phyloP scores from a whole-genome alignment of 2,113 vertebrate genomes.

The Brachyhypopomus occidentalis region DNA sequence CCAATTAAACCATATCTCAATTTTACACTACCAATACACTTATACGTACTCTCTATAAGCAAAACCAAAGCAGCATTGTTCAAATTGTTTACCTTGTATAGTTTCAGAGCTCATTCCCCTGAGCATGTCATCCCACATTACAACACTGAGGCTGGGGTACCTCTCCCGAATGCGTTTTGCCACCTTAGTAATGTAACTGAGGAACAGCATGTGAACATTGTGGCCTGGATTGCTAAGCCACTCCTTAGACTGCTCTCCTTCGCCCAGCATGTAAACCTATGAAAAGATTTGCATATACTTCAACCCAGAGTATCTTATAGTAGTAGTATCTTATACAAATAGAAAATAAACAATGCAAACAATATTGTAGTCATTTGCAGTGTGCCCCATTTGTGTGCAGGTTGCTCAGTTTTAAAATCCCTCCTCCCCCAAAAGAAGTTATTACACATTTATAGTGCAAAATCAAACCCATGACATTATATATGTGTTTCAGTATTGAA shows the following conservation, averaged over 20 bases:
- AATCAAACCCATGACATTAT: neutral
- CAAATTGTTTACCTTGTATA: constrained; percentile 76
- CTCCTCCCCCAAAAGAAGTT: neutral
- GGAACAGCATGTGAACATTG: constrained; percentile 80
- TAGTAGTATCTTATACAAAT: neutral
- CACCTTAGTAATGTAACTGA: constrained; percentile 84
- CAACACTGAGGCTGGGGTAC: constrained; percentile 75
- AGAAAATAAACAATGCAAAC: neutral
- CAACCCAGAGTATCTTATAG: neutral
- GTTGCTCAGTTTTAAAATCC: no score
- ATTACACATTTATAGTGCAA: neutral
- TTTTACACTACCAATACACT: neutral
- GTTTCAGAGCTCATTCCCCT: constrained; percentile 78
- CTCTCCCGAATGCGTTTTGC: constrained; percentile 71
- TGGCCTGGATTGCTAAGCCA: constrained; percentile 77
- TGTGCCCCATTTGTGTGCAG: neutral
- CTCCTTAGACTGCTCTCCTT: constrained; percentile 85
- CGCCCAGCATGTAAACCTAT: constrained; percentile 90
- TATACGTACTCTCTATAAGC: neutral
- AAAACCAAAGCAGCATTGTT: neutral
- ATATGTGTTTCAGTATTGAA: neutral
- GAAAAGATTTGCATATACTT: neutral
- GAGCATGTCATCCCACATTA: constrained; percentile 98
- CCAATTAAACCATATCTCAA: no score
- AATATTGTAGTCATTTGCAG: no score